phyloP scores from a whole-genome alignment of 2,113 vertebrate species.

The Anarhynchus alexandrinus region DNA sequence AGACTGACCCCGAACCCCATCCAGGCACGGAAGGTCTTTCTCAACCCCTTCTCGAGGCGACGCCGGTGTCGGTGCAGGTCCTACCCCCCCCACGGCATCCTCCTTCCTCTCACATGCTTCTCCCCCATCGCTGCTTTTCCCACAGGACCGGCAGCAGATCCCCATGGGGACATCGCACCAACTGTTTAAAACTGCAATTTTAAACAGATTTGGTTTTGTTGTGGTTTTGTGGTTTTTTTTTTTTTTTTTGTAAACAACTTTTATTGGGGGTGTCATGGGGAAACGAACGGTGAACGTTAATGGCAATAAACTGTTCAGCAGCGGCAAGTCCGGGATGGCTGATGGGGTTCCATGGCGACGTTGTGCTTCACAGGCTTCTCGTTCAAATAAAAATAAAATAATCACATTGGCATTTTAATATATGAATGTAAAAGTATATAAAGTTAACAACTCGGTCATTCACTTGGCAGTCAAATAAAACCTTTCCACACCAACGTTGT shows the following conservation, averaged over 20 bases:
- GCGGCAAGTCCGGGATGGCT: not conserved
- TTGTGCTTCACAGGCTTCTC: slow-evolving; percentile 4
- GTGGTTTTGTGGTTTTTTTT: not conserved
- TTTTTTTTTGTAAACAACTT: slow-evolving; percentile 32
- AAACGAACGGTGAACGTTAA: rapidly evolving
- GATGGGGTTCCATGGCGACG: not conserved
- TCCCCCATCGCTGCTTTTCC: not conserved
- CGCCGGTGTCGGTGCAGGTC: rapidly evolving
- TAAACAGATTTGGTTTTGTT: not conserved
- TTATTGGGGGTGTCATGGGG: not conserved
- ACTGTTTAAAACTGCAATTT: not conserved
- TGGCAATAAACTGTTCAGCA: not conserved
- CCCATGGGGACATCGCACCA: rapidly evolving
- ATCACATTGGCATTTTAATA: not conserved
- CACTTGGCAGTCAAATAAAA: not conserved
- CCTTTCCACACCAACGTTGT: rapidly evolving
- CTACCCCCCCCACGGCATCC: not conserved
- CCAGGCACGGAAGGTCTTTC: not conserved
- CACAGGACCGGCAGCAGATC: rapidly evolving
- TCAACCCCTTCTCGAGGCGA: rapidly evolving
- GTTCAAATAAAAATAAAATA: not conserved
- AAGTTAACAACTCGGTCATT: not conserved
- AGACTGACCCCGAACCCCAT: not conserved
- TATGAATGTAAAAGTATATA: not conserved
- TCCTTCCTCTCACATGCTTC: rapidly evolving